Percentiles rank a stretch among this genome's conserved stretches.
Conservation (phyloP, 2,113 vertebrate species). For the Gopherus evgoodei region DNA sequence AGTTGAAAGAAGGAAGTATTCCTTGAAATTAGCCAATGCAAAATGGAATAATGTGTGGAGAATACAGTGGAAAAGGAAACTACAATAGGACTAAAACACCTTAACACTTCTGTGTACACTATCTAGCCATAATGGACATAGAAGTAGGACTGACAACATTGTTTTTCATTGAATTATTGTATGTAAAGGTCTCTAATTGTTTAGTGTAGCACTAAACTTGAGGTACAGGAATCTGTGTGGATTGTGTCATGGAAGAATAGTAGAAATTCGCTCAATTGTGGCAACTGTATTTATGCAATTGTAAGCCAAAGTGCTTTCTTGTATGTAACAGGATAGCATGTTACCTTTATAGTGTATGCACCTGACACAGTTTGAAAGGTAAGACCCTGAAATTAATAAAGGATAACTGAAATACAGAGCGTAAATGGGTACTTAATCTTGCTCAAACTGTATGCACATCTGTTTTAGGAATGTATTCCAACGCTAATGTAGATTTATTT, state of each 20-base stretch:
- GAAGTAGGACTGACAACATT: not conserved
- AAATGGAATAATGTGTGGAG: not conserved
- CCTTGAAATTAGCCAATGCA: not conserved
- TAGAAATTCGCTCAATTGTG: not conserved
- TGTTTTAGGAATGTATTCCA: not conserved
- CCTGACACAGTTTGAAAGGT: not conserved
- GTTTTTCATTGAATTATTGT: not conserved
- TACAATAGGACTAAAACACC: not conserved
- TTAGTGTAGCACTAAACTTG: not conserved
- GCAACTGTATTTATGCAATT: not conserved
- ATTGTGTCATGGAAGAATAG: not conserved
- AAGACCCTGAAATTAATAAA: not conserved
- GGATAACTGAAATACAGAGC: not conserved
- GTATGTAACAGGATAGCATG: not conserved
- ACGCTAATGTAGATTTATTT: not conserved
- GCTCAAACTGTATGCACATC: not conserved
- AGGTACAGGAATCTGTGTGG: not conserved
- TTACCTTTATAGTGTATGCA: not conserved
- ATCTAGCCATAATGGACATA: not conserved
- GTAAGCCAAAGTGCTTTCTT: not conserved
- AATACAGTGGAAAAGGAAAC: not conserved
- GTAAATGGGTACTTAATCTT: not conserved
- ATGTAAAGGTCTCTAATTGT: not conserved
- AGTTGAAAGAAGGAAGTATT: not conserved
- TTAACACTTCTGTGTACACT: not conserved